Base-by-base conservation (phyloP, 2,113 vertebrate genomes). In the Atlantisia rogersi region DNA sequence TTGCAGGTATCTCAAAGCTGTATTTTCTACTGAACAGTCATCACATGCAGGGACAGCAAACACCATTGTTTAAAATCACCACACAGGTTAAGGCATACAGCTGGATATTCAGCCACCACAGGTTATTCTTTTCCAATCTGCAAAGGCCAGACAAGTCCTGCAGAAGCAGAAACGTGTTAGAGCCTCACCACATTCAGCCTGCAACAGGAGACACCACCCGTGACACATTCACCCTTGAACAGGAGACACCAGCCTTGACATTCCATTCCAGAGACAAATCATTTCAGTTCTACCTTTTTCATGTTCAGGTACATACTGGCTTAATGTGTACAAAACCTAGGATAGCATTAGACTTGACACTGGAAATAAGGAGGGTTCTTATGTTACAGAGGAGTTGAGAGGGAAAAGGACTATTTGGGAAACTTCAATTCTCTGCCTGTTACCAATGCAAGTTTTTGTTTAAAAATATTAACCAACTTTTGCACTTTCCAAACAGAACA, bases 391-490 rank as follows among this genome's bases (percentile, higher is more conserved):
- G 16, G 20, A 73, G 15, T 31, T 39, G 7, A 35, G 35, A 82
- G 9, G 5, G 7, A 29, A 83, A 62, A 88, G 40, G 1, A 42
- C 35, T 75, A 35, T 26, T 37, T 5, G 2, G 15, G 21, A 73
- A 93, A 81, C 8, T 26, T 86, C 14, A 50, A 1, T 2, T 79
- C 16, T 62, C n/a, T 68, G 22, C 32, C 22, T 53, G 19, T 26
- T 56, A 82, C 14, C 32, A 52, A 40, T 6, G 2, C 0, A 17
- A 48, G 24, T 15, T 15, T 25, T 6, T n/a, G 8, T 8, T 64
- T 13, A 5, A 9, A 39, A 42, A 31, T 0, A 4, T 37, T 39
- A 50, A 58, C 4, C 0, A 2, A 31, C 56, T 58, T 37, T 11
- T 39, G 31, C 26, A 22, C 17, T 75, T 29, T 73, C 35, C 26